These are phyloP conservation scores for Drosophila biarmipes DNA, from an alignment of 1,140 invertebrate genomes.

Conservation along the genomic window DNA sequence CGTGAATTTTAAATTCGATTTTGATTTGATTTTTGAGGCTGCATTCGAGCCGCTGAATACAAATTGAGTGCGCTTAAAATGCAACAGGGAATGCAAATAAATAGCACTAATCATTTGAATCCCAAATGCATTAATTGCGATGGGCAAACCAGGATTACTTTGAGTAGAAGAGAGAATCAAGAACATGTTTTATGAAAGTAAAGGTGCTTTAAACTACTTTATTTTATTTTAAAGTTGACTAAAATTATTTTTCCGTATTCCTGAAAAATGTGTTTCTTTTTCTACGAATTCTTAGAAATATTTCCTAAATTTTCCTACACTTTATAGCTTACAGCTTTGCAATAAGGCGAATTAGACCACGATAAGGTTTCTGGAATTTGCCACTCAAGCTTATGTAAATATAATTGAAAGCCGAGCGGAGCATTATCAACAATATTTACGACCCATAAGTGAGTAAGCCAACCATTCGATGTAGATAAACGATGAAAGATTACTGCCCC, in stretches of 20 bases:
- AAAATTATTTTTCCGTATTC: no score
- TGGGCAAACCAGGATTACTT: not conserved
- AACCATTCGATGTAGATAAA: not conserved
- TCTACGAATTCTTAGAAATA: not conserved
- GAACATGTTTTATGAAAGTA: not conserved
- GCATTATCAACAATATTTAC: conserved; percentile 17
- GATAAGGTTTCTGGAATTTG: conserved; percentile 18
- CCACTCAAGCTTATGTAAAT: conserved; percentile 32
- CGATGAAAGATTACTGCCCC: not conserved
- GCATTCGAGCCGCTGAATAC: conserved; percentile 29
- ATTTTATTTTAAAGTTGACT: no score
- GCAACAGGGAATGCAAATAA: conserved; percentile 10
- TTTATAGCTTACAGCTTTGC: not conserved
- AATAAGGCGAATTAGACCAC: not conserved
- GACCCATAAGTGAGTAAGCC: conserved; percentile 7
- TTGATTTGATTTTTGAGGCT: conserved; percentile 22
- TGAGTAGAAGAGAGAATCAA: not conserved
- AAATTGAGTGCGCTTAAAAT: conserved; percentile 43
- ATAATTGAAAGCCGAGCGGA: conserved; percentile 20
- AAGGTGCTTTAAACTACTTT: no score
- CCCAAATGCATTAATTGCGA: conserved; percentile 20
- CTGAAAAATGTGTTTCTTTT: no score
- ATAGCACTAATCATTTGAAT: conserved; percentile 33
- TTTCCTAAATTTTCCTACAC: not conserved
- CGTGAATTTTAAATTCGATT: conserved; percentile 50